Conservation (phyloP, 1,140 invertebrate species). For the Conopomorpha cramerella region DNA sequence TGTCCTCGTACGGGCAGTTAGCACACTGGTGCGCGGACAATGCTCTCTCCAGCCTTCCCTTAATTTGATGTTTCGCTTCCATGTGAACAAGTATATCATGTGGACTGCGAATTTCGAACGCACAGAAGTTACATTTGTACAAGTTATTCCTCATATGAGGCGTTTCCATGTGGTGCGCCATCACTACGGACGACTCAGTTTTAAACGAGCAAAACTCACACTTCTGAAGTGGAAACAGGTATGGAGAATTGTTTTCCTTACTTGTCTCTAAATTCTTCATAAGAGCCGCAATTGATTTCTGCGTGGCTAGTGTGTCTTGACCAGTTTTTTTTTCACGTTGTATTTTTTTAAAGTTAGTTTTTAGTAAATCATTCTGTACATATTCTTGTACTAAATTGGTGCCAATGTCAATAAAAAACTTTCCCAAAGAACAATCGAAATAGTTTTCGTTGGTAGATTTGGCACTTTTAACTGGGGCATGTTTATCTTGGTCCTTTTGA, state of each 20-base stretch:
- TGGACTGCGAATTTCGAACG: conserved; percentile 79
- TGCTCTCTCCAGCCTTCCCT: conserved; percentile 81
- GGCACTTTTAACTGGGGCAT: too few relatives aligned
- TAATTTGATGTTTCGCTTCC: conserved; percentile 84
- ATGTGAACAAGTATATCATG: conserved; percentile 91
- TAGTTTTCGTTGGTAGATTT: conserved; percentile 70
- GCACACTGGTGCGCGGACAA: conserved; percentile 90
- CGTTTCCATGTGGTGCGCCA: conserved; percentile 89
- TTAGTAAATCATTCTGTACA: conserved; percentile 88
- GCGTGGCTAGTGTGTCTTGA: conserved; percentile 70
- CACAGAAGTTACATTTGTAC: conserved; percentile 87
- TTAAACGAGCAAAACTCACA: conserved; percentile 93
- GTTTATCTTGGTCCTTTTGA: too few relatives aligned
- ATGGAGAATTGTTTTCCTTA: conserved; percentile 87
- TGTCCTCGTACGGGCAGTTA: conserved; percentile 93
- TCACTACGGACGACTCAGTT: conserved; percentile 84
- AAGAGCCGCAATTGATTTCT: conserved; percentile 77
- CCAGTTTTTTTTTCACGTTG: conserved; percentile 64
- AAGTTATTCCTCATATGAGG: conserved; percentile 89
- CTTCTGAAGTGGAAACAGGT: conserved; percentile 78
- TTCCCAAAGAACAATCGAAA: conserved; percentile 85
- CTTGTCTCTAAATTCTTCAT: conserved; percentile 85
- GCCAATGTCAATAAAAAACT: conserved; percentile 92
- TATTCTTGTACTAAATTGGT: conserved; percentile 90
- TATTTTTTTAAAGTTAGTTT: conserved; percentile 83